These are phyloP conservation scores for Columba guinea DNA, from an alignment of 2,797 vertebrate species.

Conservation along the genomic window DNA sequence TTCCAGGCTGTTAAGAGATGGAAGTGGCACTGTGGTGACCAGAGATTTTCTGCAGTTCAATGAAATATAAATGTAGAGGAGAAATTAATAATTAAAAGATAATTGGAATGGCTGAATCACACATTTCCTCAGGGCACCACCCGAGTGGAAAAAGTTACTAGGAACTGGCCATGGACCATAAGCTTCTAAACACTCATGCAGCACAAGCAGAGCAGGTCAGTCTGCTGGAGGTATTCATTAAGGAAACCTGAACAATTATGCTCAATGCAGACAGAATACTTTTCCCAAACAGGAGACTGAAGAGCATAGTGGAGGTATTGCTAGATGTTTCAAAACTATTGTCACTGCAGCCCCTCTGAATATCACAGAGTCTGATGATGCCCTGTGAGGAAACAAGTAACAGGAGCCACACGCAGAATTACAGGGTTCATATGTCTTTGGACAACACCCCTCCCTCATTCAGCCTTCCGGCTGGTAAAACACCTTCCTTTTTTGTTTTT, in stretches of 20 bases:
- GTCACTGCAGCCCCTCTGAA: background rate
- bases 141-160: background rate
- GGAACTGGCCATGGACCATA: slow-evolving; percentile 15
- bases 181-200: slow-evolving; percentile 12
- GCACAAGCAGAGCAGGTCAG: background rate
- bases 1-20: slow-evolving; percentile 38
- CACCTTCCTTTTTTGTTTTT: background rate
- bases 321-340: background rate
- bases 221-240: background rate
- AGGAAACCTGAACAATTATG: background rate
- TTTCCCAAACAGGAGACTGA: background rate
- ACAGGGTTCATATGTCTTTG: background rate
- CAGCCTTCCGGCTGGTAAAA: background rate
- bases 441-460: background rate
- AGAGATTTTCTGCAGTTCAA: slow-evolving; percentile 3
- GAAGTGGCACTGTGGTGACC: slow-evolving; percentile 6
- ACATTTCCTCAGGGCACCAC: slow-evolving; percentile 13
- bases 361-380: background rate
- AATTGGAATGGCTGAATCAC: slow-evolving; percentile 5
- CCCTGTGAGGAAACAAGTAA: background rate
- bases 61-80: slow-evolving; percentile 22
- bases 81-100: slow-evolving; percentile 49
- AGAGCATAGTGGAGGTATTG: background rate
- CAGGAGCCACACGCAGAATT: background rate
- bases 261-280: background rate